A percentile compares a stretch with the other conserved stretches of the same genome.
These are phyloP conservation scores for Elaphurus davidianus DNA, from an alignment of 2,113 vertebrate species.

Conservation along the genomic window DNA sequence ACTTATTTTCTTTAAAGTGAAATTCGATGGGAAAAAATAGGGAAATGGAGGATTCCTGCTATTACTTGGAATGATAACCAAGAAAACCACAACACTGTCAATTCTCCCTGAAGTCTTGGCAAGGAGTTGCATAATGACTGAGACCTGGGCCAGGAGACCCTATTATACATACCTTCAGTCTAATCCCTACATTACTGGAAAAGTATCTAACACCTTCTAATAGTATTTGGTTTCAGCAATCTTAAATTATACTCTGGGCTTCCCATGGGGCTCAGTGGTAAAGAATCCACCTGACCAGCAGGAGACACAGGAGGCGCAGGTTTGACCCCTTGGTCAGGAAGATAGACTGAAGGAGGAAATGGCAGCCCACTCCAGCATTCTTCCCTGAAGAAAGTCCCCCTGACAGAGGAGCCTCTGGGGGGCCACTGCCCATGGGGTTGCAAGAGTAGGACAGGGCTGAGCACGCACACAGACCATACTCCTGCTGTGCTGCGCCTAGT, in stretches of 20 bases:
- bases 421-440: neutral
- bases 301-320: neutral
- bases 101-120: neutral
- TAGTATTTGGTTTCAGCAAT: neutral
- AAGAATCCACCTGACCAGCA: neutral
- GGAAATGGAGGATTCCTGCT: neutral
- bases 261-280: neutral
- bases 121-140: fast-evolving
- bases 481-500: neutral
- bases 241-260: neutral
- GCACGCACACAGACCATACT: neutral
- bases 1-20: neutral
- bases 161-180: neutral
- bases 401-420: neutral
- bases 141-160: neutral
- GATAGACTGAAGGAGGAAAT: neutral
- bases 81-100: neutral
- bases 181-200: neutral
- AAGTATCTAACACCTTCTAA: no score
- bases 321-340: neutral
- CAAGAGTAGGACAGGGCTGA: neutral
- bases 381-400: neutral
- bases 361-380: neutral
- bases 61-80: neutral
- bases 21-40: neutral